Percentiles rank a stretch among this genome's conserved stretches.
Evolutionary conservation across 92 coral and sea anemone species (phyloP).

Genomic region (Porites divaricata): DNA sequence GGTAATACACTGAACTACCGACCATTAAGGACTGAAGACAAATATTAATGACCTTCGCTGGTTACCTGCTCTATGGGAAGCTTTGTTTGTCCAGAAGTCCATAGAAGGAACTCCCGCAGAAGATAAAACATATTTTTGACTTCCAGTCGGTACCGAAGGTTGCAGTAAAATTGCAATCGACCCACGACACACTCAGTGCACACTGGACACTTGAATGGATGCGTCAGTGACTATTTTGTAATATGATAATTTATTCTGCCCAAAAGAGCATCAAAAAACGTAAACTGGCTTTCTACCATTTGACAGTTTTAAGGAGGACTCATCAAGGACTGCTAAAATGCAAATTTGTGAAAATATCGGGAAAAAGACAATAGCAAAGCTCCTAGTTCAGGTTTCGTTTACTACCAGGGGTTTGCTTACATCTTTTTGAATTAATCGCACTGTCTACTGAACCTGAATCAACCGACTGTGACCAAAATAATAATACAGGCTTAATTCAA

Average conservation of each 20-base stretch:
- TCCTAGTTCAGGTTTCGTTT: too few relatives aligned
- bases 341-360: background rate
- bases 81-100: background rate
- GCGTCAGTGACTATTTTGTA: background rate
- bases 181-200: background rate
- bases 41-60: too few relatives aligned
- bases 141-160: background rate
- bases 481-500: too few relatives aligned
- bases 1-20: too few relatives aligned
- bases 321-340: too few relatives aligned
- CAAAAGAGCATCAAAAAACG: background rate
- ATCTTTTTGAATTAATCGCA: too few relatives aligned
- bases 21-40: too few relatives aligned
- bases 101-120: background rate
- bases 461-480: too few relatives aligned
- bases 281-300: too few relatives aligned
- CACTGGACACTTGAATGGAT: background rate
- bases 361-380: background rate
- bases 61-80: conserved; percentile 15
- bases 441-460: too few relatives aligned
- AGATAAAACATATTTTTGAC: conserved; percentile 5
- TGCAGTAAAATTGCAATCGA: background rate
- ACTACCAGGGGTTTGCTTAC: too few relatives aligned
- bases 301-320: background rate
- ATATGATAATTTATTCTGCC: conserved; percentile 8